Percentiles rank a stretch among this genome's conserved stretches.
phyloP scores from a whole-genome alignment of 1,140 invertebrate genomes.

The Samia ricini region DNA sequence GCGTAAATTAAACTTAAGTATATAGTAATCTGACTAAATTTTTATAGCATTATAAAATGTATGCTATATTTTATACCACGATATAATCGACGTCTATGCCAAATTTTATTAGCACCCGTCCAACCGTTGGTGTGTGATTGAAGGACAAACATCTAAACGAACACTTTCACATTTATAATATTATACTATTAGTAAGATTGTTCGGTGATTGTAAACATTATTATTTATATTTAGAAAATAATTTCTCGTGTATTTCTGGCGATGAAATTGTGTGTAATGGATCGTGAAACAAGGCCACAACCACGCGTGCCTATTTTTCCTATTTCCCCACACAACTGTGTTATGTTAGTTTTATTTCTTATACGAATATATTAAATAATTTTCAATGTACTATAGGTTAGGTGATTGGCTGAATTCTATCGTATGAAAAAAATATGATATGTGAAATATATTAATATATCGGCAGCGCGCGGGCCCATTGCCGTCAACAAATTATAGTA shows the following conservation, averaged over 20 bases:
- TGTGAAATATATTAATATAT: too few relatives aligned
- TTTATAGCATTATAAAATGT: too few relatives aligned
- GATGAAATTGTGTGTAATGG: conserved; percentile 31
- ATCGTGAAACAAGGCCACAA: conserved; percentile 31
- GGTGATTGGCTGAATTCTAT: too few relatives aligned
- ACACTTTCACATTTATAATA: not conserved
- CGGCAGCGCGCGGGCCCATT: too few relatives aligned
- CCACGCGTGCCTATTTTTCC: not conserved
- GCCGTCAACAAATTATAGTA: too few relatives aligned
- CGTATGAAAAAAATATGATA: too few relatives aligned
- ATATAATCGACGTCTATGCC: not conserved
- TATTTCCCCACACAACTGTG: not conserved
- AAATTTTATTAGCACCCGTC: not conserved
- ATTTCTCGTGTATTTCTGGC: conserved; percentile 37
- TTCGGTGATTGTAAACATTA: conserved; percentile 3
- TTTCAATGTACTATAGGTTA: not conserved
- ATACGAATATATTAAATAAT: not conserved
- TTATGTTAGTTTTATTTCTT: not conserved
- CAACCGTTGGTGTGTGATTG: not conserved
- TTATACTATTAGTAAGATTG: not conserved
- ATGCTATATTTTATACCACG: not conserved
- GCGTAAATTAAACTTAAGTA: too few relatives aligned
- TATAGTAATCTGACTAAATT: too few relatives aligned
- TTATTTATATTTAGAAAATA: conserved; percentile 6
- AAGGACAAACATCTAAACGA: not conserved